Conservation (phyloP, 2,888 invertebrate genomes). For the Watsonalla cultraria region DNA sequence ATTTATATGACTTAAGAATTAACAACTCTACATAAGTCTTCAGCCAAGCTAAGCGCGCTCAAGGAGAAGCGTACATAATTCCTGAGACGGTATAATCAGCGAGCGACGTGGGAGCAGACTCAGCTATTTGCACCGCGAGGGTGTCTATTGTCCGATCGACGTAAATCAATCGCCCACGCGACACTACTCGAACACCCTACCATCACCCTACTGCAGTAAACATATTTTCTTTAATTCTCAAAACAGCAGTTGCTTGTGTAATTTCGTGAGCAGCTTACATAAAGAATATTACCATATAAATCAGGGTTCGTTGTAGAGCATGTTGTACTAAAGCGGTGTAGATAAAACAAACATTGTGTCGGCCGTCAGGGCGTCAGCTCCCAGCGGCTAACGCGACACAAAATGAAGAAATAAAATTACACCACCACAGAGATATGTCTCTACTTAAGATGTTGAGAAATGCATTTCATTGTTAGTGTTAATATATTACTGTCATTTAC, state of each 20-base stretch:
- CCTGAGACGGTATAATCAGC: slow-evolving; percentile 3
- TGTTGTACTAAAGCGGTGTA: slow-evolving; percentile 50
- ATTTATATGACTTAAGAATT: too few species aligned
- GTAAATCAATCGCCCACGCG: slow-evolving; percentile 67
- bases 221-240: slow-evolving; percentile 10
- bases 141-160: slow-evolving; percentile 33
- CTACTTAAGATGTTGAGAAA: slow-evolving; percentile 50
- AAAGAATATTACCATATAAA: slow-evolving; percentile 47
- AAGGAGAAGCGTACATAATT: slow-evolving; percentile 1
- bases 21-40: too few species aligned
- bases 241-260: neutral
- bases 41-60: too few species aligned
- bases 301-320: slow-evolving; percentile 51
- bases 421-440: slow-evolving; percentile 30
- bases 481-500: slow-evolving; percentile 26
- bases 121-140: slow-evolving; percentile 11
- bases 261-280: neutral
- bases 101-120: slow-evolving; percentile 25
- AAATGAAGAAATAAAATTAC: slow-evolving; percentile 61
- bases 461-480: slow-evolving; percentile 47
- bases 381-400: slow-evolving; percentile 54
- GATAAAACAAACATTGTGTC: slow-evolving; percentile 43
- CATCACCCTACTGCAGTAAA: slow-evolving; percentile 35
- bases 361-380: slow-evolving; percentile 38
- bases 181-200: slow-evolving; percentile 32